Base-by-base conservation (phyloP, 2,888 invertebrate genomes). In the Caradrina kadenii region DNA sequence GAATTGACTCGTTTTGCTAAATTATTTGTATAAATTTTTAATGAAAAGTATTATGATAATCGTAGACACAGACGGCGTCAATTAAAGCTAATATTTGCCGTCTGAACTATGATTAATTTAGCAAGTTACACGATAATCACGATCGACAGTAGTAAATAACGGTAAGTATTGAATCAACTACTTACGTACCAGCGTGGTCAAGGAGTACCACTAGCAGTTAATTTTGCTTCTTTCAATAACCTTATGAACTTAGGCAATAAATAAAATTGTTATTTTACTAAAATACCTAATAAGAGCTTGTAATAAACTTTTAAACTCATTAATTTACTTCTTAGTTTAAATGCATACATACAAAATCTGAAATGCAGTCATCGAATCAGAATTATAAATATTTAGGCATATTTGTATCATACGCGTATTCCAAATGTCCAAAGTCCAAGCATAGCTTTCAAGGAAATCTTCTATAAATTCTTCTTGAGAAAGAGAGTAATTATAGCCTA, bases 141-240 rank as follows among this genome's bases (percentile, higher is more conserved):
- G 48, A 74, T 45, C 19, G 39, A 58, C n/a, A 48, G 17, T 48
- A 53, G 53, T 31, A 73, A 35, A 63, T 62, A 67, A 61, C 31
- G 63, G 21, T 50, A 58, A 56, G 58, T 56, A 49, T 70, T 72
- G 21, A 76, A 49, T 63, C n/a, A 69, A 65, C 61, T 39, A 39
- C 39, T 39, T 60, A 54, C 61, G 10, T 19, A 50, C 60, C 19
- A 62, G 56, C n/a, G 63, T 68, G 80, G 82, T 84, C 88, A 89
- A 88, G 88, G 88, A 79, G 79, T 79, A 73, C 85, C 74, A 78
- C 81, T 84, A 84, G 63, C 83, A 85, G 87, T 89, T 82, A 85
- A 73, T 49, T 64, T 64, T 54, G 21, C 56, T 64, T 71, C 56
- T 76, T 73, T 71, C 78, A 71, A 69, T 69, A 68, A 70, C 71